Conservation (phyloP, 2,113 vertebrate species). For the Pristiophorus japonicus region DNA sequence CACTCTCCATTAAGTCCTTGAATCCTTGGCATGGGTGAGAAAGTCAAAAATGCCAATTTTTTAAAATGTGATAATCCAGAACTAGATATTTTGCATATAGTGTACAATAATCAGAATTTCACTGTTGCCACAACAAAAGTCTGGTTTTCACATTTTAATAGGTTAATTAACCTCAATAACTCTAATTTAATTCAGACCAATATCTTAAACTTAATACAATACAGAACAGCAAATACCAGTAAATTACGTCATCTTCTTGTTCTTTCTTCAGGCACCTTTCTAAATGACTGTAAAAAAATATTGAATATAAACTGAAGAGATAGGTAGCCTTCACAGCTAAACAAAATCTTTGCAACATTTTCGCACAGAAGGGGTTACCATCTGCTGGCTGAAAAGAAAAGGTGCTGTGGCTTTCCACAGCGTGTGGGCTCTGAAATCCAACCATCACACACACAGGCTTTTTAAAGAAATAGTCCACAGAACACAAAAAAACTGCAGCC, state of each 20-base stretch:
- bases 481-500: neutral
- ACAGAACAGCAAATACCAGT: neutral
- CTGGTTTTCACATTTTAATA: neutral
- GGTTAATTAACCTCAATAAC: neutral
- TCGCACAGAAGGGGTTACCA: neutral
- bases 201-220: neutral
- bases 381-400: neutral
- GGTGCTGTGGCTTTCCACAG: neutral
- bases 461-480: neutral
- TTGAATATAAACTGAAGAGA: neutral
- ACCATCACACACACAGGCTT: neutral
- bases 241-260: neutral
- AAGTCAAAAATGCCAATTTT: too few species aligned
- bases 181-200: neutral
- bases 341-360: neutral
- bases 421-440: neutral
- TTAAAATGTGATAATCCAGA: too few species aligned
- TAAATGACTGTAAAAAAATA: neutral
- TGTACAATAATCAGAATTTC: too few species aligned
- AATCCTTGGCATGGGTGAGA: too few species aligned
- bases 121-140: neutral
- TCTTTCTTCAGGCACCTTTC: neutral
- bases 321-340: neutral
- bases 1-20: too few species aligned
- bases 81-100: too few species aligned